Base-by-base conservation (phyloP, 2,888 invertebrate genomes). In the Allolobophora icterica region DNA sequence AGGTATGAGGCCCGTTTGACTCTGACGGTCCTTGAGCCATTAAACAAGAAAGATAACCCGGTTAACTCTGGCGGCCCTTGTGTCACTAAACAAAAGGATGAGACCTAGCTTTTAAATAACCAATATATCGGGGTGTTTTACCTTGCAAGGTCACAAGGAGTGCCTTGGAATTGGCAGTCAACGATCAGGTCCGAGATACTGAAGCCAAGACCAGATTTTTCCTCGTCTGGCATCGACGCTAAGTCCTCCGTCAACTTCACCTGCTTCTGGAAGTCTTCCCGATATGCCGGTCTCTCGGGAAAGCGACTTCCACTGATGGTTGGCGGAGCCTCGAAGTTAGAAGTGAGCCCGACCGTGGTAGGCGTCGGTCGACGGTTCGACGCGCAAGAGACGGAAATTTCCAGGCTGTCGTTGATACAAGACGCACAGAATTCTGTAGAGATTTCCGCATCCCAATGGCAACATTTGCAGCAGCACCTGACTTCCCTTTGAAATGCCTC, bases 121-220 rank as follows among this genome's bases (percentile, higher is more conserved):
- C n/a, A n/a, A 17, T n/a, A n/a, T 71, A 71, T n/a, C 71, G 5
- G 71, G 17, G 6, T 71, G 11, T 71, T 71, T 87, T 87, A 87
- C 87, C 35, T 87, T 4, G 87, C 35, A 35, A 87, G 35, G 35
- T 87, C 17, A 8, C 87, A 87, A 87, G n/a, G 84, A 24, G 87
- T 71, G 35, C 91, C 91, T n/a, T 89, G 84, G 52, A 58, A 91
- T 33, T 91, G 34, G 35, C 91, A 91, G 89, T 91, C 91, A 30
- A 91, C 24, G 40, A 91, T 91, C 42, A 91, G 58, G 35, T 91
- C 91, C 52, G 42, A 30, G 33, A 89, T 83, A 8, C 42, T 84
- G 87, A 87, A 91, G 15, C 91, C 91, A 40, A 91, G 84, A 24
- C 17, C 38, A 34, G 40, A 35, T 33, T 90, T 91, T 17, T 45